Evolutionary conservation across 2,888 invertebrate species (phyloP), one percentile per base, ranked within the genome.

Genomic region (Dryadula phaetusa): DNA sequence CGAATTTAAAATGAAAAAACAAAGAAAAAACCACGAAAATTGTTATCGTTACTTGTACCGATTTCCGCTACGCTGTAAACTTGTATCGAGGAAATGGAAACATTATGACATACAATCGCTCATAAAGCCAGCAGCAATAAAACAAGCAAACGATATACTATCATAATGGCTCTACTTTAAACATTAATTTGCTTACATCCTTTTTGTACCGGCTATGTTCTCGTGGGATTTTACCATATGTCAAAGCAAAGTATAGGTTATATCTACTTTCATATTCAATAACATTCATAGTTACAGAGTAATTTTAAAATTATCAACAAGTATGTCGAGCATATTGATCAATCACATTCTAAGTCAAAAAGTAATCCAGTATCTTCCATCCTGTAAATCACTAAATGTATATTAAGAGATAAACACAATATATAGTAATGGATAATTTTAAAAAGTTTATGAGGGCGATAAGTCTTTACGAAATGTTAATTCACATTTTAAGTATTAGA

Each of bases 1-100:
- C 1, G 40, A 56, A 37, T 40, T 22, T 40, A 5, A 37, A 37
- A 22, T n/a, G n/a, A 40, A 56, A 54, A 54, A 72, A 77, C 81
- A 78, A 42, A 62, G 78, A 79, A 79, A 82, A 83, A 80, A 80
- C 76, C 79, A 81, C 82, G 75, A 78, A 82, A 76, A 74, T 70
- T 79, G 79, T 86, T 87, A 87, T 87, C 86, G 82, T 28, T 77
- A 82, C 37, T 37, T 86, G 44, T 25, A 44, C 44, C 42, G 60
- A 85, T 83, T 87, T 87, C 84, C 86, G 85, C 76, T 73, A 67
- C 72, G 72, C 73, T 70, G 79, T 80, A 81, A 81, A 81, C 77
- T 71, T 70, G 72, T 64, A 71, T 66, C 68, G 66, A 64, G 67
- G 70, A 73, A 76, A 79, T 71, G 79, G 80, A 82, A 80, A 83